Conservation (phyloP, 2,113 vertebrate genomes). For the Desmodus rotundus region DNA sequence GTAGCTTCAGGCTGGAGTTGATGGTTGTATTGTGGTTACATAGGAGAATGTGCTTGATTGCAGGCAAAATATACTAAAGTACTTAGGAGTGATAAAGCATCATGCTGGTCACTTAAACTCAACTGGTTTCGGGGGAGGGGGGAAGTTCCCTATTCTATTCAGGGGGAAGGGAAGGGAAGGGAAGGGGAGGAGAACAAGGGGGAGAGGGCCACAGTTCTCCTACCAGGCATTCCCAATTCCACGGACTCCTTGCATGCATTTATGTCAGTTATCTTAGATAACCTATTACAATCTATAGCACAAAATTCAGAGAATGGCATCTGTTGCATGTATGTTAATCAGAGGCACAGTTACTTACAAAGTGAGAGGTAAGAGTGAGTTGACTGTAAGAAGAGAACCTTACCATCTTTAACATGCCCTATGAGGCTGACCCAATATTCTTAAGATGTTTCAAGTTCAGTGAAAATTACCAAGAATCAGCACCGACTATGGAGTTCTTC, state of each 20-base stretch:
- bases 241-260: background rate
- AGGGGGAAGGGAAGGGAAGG: background rate
- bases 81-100: background rate
- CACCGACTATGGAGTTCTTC: background rate
- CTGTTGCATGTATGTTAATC: background rate
- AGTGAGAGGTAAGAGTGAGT: background rate
- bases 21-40: background rate
- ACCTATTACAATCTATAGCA: background rate
- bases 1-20: background rate
- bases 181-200: fast-evolving
- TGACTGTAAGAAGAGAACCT: background rate
- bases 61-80: background rate
- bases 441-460: background rate
- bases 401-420: background rate
- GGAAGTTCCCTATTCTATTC: background rate
- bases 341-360: background rate
- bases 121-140: background rate
- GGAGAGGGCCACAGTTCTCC: background rate
- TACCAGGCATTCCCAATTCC: background rate
- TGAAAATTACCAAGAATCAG: background rate
- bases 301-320: background rate
- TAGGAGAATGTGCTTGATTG: background rate
- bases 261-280: background rate
- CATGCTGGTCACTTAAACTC: background rate
- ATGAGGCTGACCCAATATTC: background rate